A percentile compares a stretch with the other conserved stretches of the same genome.
Evolutionary conservation across 2,888 invertebrate genomes (phyloP).

Genomic region (Drosophila anceps): DNA sequence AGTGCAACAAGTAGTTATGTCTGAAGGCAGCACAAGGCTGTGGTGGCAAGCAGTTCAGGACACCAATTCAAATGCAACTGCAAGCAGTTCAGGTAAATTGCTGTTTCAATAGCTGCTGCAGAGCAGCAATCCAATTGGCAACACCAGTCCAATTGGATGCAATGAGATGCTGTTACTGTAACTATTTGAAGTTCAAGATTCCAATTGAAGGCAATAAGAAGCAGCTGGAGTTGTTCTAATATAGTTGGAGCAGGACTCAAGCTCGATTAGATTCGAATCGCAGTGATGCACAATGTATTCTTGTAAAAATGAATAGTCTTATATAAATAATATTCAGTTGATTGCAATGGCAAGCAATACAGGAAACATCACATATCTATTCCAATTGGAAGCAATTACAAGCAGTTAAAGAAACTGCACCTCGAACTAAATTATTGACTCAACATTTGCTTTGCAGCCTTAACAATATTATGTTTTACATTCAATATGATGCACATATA

Average conservation of each 20-base stretch:
- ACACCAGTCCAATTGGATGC: not conserved
- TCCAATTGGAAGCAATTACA: constrained; percentile 4
- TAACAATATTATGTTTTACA: not conserved
- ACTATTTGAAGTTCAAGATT: too few relatives aligned
- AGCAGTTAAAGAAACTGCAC: not conserved
- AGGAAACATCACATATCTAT: constrained; percentile 3
- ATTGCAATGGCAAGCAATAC: not conserved
- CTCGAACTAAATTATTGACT: not conserved
- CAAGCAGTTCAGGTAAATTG: not conserved
- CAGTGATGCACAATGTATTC: not conserved
- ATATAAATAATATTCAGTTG: not conserved
- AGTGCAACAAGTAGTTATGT: not conserved
- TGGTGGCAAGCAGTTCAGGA: not conserved
- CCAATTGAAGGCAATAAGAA: not conserved
- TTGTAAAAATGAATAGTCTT: not conserved
- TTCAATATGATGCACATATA: not conserved
- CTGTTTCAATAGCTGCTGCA: not conserved
- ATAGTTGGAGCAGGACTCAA: not conserved
- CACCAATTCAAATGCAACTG: too few relatives aligned
- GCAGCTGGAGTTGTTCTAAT: not conserved
- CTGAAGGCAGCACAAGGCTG: not conserved
- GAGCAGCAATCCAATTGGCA: not conserved
- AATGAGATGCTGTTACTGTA: not conserved
- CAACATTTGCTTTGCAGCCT: not conserved
- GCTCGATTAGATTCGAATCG: not conserved